Base-by-base conservation (phyloP, 1,140 invertebrate species). In the Drosophila setifemur region DNA sequence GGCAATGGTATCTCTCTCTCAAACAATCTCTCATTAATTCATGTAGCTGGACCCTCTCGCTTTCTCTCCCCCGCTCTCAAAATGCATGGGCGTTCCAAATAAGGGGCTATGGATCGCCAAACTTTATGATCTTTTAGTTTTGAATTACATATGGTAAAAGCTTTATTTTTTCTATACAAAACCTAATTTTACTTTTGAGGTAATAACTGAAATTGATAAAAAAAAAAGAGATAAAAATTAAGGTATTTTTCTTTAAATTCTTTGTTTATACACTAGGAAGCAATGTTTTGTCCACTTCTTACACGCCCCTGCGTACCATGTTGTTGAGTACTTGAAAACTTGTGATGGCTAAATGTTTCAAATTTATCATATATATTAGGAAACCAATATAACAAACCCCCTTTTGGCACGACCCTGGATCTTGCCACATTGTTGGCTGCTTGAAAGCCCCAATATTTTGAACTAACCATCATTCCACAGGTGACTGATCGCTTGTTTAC, bases 1-100 rank as follows among this genome's bases (percentile, higher is more conserved):
- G 40, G 78, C 55, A 81, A 81, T 82, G 26, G 43, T 7, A 2
- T 43, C 3, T 43, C 21, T 45, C 54, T 54, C 57, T 69, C 19
- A 23, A 53, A 8, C 2, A 23, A 16, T 18, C 39, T 58, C 18
- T 53, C n/a, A 58, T 48, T 25, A 9, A 33, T 26, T 37, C 19
- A 5, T 19, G n/a, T 53, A 35, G 23, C 19, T 8, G 21, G n/a
- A n/a, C n/a, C 29, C 57, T 42, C 37, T 9, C 19, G 18, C 14
- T 19, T 9, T 11, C 18, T 11, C 39, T 57, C 9, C 26, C 4
- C 14, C 50, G 43, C 33, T 43, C 14, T n/a, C 4, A 19, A 2
- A 0, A 14, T 1, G 4, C 35, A 35, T 8, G 64, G 42, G 33
- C 33, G 14, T 5, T 23, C 2, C 21, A 5, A 23, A 23, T n/a